These are phyloP conservation scores for Aphelinus atriplicis DNA, from an alignment of 1,140 invertebrate species.

Conservation along the genomic window DNA sequence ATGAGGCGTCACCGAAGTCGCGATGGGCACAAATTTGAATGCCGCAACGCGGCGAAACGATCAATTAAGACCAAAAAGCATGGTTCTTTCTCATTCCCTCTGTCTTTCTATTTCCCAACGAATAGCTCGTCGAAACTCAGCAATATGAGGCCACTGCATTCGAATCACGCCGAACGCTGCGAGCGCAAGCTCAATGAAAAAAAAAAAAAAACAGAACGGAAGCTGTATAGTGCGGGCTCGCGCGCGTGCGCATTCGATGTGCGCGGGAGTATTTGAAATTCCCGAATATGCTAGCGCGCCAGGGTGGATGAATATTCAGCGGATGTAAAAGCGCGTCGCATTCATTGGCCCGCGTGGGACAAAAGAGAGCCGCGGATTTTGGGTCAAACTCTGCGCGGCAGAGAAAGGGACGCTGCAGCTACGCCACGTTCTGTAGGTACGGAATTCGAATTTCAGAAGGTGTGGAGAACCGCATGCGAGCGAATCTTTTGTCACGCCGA, in stretches of 20 bases:
- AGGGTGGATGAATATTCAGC: conserved; percentile 19
- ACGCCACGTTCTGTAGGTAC: neutral
- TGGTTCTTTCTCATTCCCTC: too few species aligned
- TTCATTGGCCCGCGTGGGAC: neutral
- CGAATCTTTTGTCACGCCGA: neutral
- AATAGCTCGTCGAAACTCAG: neutral
- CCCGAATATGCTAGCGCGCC: conserved; percentile 10
- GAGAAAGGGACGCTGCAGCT: neutral
- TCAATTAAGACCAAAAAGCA: conserved; percentile 4
- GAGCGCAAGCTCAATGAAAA: too few species aligned
- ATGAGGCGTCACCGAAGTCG: neutral
- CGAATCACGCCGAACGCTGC: neutral
- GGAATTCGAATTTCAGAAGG: conserved; percentile 12
- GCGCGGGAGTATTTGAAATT: conserved; percentile 18
- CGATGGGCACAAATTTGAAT: conserved; percentile 1
- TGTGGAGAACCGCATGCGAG: neutral
- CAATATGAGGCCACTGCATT: conserved; percentile 4
- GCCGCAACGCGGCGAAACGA: neutral
- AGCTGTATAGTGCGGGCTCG: too few species aligned
- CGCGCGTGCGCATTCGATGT: neutral
- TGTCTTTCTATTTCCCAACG: too few species aligned
- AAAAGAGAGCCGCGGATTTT: conserved; percentile 25
- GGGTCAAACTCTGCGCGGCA: conserved; percentile 10
- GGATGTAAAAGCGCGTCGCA: conserved; percentile 10
- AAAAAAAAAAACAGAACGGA: too few species aligned